These are phyloP conservation scores for Pseudopodoces humilis DNA, from an alignment of 2,113 vertebrate genomes.

Conservation along the genomic window DNA sequence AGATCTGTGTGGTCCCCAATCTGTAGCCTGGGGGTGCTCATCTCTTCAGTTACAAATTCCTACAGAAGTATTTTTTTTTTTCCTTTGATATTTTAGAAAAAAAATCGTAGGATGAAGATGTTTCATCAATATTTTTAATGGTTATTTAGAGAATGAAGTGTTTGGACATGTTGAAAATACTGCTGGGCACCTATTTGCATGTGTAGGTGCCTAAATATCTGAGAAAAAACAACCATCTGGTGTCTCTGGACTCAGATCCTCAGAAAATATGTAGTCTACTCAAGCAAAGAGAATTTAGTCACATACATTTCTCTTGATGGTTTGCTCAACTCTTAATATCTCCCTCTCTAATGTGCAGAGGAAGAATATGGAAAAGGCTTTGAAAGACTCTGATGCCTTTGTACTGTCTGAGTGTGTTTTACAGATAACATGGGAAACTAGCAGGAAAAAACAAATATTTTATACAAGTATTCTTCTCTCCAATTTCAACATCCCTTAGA, in stretches of 20 bases:
- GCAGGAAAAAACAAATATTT: background rate
- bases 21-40: background rate
- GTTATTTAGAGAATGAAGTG: slow-evolving; percentile 2
- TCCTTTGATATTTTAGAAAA: background rate
- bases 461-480: background rate
- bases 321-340: background rate
- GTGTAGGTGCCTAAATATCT: slow-evolving; percentile 56
- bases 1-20: background rate
- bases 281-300: background rate
- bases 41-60: background rate
- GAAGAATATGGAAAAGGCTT: background rate
- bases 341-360: background rate
- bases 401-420: background rate
- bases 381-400: background rate
- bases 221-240: slow-evolving; percentile 43
- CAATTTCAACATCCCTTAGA: background rate
- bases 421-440: background rate
- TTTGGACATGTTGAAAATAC: slow-evolving; percentile 32
- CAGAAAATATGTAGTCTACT: background rate
- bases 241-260: slow-evolving; percentile 17
- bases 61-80: background rate
- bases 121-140: background rate
- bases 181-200: slow-evolving; percentile 26
- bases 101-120: background rate
- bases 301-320: background rate